Percentiles rank a stretch among this genome's conserved stretches.
Evolutionary conservation across 2,797 vertebrate genomes (phyloP).

Genomic region (Distichodus sexfasciatus): DNA sequence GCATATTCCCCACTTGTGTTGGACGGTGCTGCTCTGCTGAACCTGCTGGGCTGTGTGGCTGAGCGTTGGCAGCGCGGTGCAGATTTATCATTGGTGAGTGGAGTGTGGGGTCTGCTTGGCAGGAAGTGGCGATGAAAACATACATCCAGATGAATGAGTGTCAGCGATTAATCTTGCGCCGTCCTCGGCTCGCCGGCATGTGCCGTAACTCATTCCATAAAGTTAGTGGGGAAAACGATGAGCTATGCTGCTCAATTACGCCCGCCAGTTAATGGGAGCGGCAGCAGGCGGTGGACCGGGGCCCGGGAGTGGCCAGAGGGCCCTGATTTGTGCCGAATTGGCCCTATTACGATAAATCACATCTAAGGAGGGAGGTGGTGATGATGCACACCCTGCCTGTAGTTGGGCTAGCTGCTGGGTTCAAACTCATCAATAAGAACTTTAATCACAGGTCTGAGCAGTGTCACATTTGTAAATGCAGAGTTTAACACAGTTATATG

Average conservation of each 20-base stretch:
- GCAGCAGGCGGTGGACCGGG: constrained; percentile 28
- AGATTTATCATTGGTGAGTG: constrained; percentile 42
- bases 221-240: constrained; percentile 45
- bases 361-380: constrained; percentile 31
- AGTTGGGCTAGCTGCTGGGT: constrained; percentile 24
- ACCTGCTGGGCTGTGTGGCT: neutral
- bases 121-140: constrained; percentile 47
- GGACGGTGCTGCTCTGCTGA: neutral
- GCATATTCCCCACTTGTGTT: neutral
- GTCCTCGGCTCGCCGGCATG: constrained; percentile 39
- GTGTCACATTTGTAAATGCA: neutral
- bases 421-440: constrained; percentile 27
- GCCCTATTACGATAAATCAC: constrained; percentile 48
- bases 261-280: constrained; percentile 49
- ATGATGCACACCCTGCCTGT: constrained; percentile 28
- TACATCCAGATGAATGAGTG: constrained; percentile 55
- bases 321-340: constrained; percentile 51
- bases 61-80: constrained; percentile 17
- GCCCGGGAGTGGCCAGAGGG: constrained; percentile 20
- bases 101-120: constrained; percentile 44
- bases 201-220: constrained; percentile 52
- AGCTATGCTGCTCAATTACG: constrained; percentile 51
- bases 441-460: neutral
- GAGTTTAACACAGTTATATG: neutral
- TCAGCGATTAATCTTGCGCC: constrained; percentile 51